Evolutionary conservation across 2,888 invertebrate genomes (phyloP), one percentile per base, ranked within the genome.

Genomic region (Heterodera filipjevi): DNA sequence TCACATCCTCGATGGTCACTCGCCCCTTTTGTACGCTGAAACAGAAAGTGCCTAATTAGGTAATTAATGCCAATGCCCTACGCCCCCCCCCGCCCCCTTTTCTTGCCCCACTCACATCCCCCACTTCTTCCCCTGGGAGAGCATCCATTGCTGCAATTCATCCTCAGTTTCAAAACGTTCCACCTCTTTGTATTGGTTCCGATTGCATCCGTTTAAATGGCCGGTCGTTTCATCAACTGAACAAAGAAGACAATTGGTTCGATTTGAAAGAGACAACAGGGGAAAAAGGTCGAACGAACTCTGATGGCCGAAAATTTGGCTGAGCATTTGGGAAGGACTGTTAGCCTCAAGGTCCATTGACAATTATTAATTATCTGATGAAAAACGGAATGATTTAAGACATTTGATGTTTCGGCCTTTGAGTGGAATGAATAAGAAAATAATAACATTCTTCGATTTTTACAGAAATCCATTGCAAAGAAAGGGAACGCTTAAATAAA

Each of bases 1-100:
- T 66, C 30, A 74, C 74, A 53, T 74, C 74, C 49, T 74, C 74
- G 59, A 74, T 53, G 27, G 74, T 74, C 19, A 74, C 32, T 14
- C 74, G 74, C 8, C 74, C 74, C 19, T 74, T 74, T 10, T 74
- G 74, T 0, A 74, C 74, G 3, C 74, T 74, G 27, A 49, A 53
- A 74, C n/a, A n/a, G 2, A 59, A n/a, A 19, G 27, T 39, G 2
- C 39, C 39, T 6, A 39, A 6, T 39, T 39, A 39, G 3, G 39
- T 39, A 39, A 39, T 39, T 39, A 39, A 12, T 39, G 39, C 39
- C 39, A 10, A 39, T n/a, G n/a, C n/a, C n/a, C n/a, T n/a, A n/a
- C n/a, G n/a, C n/a, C n/a, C n/a, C n/a, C n/a, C n/a, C n/a, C n/a
- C n/a, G 12, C 12, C 12, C 39, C 39, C 12, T 12, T 12, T 12